Conservation (phyloP, 2,888 invertebrate genomes). For the Salpingus planirostris region DNA sequence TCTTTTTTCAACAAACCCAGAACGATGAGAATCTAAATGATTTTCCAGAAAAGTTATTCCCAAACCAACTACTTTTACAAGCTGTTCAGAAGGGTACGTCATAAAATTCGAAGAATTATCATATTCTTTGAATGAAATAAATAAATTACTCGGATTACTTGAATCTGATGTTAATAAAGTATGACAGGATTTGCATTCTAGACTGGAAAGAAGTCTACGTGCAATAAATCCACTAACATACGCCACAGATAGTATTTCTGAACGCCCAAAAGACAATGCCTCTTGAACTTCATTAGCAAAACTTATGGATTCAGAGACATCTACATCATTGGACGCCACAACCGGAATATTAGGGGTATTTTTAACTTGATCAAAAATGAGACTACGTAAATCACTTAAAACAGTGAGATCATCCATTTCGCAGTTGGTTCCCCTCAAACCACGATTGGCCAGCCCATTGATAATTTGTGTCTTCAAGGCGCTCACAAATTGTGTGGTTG, state of each 20-base stretch:
- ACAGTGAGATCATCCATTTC: neutral
- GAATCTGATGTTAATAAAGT: neutral
- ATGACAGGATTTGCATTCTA: neutral
- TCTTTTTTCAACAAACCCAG: neutral
- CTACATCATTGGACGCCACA: neutral
- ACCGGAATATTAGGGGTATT: neutral
- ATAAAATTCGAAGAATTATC: neutral
- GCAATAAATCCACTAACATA: neutral
- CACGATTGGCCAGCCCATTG: slow-evolving; percentile 1
- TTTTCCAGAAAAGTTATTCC: neutral
- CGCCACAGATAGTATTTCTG: neutral
- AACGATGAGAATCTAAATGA: neutral
- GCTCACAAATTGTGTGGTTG: neutral
- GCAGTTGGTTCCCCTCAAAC: slow-evolving; percentile 4
- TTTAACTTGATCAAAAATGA: neutral
- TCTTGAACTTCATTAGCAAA: neutral
- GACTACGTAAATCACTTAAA: neutral
- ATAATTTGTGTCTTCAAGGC: neutral
- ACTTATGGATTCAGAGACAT: neutral
- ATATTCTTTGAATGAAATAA: neutral
- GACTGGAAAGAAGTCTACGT: neutral
- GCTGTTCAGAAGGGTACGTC: neutral
- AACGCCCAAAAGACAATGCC: neutral
- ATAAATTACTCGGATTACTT: neutral
- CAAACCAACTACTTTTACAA: neutral